A percentile compares a stretch with the other conserved stretches of the same genome.
phyloP scores from a whole-genome alignment of 1,140 invertebrate genomes.

The Lepidurus couesii region DNA sequence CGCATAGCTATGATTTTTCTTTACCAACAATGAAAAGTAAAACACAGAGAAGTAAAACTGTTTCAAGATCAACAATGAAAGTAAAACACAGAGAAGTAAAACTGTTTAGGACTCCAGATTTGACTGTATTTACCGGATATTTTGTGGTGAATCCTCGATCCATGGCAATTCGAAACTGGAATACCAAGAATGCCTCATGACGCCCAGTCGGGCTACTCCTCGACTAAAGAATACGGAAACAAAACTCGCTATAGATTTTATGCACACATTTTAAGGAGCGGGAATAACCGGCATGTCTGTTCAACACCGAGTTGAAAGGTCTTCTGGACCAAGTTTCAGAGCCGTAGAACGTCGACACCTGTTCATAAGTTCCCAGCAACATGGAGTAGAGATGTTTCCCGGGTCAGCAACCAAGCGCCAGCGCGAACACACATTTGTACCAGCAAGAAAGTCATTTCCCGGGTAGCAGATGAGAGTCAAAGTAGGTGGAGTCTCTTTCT shows the following conservation, averaged over 20 bases:
- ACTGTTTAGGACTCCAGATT: background rate
- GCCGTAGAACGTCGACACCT: conserved; percentile 1
- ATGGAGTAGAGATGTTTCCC: background rate
- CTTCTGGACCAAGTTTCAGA: background rate
- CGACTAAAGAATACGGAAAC: background rate
- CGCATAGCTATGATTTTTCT: too few species aligned
- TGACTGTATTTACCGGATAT: background rate
- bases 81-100: too few species aligned
- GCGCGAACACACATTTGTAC: conserved; percentile 3
- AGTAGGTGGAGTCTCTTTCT: background rate
- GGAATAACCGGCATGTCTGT: background rate
- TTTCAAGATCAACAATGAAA: too few species aligned
- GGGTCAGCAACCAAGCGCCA: background rate
- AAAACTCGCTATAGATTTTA: background rate
- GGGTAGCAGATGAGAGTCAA: background rate
- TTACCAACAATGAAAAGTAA: too few species aligned
- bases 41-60: too few species aligned
- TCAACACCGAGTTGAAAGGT: background rate
- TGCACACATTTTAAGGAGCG: background rate
- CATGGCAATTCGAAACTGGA: background rate
- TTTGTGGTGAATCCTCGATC: background rate
- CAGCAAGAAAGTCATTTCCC: background rate
- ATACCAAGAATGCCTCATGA: background rate
- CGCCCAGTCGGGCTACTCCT: background rate
- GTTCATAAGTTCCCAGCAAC: background rate